phyloP scores from a whole-genome alignment of 2,797 vertebrate species.

The Semaprochilodus insignis region DNA sequence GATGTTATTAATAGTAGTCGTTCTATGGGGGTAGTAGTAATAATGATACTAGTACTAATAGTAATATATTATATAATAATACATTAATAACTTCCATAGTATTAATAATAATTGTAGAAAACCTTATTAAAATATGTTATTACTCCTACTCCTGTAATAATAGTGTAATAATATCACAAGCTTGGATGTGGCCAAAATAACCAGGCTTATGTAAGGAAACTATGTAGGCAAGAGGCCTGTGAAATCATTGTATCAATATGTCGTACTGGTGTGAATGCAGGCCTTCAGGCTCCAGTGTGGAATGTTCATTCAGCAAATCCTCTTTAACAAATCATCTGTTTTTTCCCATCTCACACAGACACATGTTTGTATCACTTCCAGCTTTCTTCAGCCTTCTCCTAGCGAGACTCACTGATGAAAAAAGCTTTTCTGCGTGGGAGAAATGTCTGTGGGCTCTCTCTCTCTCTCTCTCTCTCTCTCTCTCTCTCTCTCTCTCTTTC shows the following conservation, averaged over 20 bases:
- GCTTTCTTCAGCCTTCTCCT: background rate
- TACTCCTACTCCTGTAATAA: no score
- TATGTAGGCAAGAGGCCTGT: background rate
- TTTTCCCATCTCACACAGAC: background rate
- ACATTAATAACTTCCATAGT: background rate
- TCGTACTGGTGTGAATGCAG: background rate
- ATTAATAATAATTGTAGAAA: no score
- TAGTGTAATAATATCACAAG: no score
- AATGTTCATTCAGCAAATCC: background rate
- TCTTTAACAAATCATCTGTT: background rate
- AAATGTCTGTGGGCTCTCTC: background rate
- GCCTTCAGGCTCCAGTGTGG: background rate
- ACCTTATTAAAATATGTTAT: no score
- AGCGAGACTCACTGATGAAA: background rate
- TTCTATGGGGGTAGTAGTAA: no score
- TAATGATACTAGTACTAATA: background rate
- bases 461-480: slow-evolving; percentile 52
- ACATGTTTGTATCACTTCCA: background rate
- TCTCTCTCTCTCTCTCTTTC: background rate
- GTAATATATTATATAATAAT: background rate
- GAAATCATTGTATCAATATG: background rate
- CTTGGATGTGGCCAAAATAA: background rate
- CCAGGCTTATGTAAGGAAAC: background rate
- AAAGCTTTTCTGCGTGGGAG: background rate
- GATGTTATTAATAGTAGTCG: background rate